Evolutionary conservation across 1,140 invertebrate species (phyloP), one percentile per base, ranked within the genome.

Genomic region (Drosophila funebris): DNA sequence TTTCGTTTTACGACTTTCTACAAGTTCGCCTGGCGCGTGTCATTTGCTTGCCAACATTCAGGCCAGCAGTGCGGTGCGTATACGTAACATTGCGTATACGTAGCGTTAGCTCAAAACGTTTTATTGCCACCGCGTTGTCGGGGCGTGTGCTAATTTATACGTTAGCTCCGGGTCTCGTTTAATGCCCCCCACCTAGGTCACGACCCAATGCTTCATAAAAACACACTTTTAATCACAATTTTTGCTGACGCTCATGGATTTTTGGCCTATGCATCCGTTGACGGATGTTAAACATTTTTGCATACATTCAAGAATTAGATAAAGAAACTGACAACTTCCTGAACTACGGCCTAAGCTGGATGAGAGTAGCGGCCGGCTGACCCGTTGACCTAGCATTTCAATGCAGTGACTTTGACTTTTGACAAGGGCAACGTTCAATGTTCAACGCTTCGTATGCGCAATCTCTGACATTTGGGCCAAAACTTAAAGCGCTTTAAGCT

Each of bases 191-290:
- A 22, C 22, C 22, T 52, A 66, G 79, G 79, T 84, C 82, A 85
- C 82, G 81, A 71, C 73, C 48, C 39, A 81, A 72, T 75, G 73
- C 44, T 61, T 85, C 82, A 82, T 85, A 85, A 85, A 85, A 85
- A 76, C 70, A 69, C 82, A 82, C 74, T 85, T 87, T 87, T 87
- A 85, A 85, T 85, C 82, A 85, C 78, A 78, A 75, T 67, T 78
- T 64, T 61, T 50, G 66, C 70, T 60, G 69, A 54, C 50, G 48
- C 58, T 56, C 44, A n/a, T 36, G 68, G 22, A 76, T 66, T 75
- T 78, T 37, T 11, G 24, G 8, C 37, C 27, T 48, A 64, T 24
- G 41, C 57, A n/a, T n/a, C n/a, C n/a, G n/a, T 44, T 54, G 54
- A 50, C 54, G 56, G 44, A 50, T 58, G 43, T 58, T 22, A 6